Evolutionary conservation across 2,797 vertebrate species (phyloP).

Genomic region (Bradypodion ventrale): DNA sequence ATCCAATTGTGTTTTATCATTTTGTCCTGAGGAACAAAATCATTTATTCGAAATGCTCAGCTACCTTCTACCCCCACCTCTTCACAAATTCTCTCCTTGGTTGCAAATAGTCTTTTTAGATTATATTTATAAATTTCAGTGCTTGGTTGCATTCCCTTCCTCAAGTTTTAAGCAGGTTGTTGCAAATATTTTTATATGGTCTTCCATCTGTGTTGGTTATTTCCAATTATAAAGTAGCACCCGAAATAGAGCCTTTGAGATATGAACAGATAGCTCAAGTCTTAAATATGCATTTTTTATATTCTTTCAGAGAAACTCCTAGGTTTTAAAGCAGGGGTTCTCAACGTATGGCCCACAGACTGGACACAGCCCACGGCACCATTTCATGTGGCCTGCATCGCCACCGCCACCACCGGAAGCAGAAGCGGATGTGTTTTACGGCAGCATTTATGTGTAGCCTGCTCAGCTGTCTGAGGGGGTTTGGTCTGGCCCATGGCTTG

Average conservation of each 20-base stretch:
- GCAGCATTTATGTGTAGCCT: too few species aligned
- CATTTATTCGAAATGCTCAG: slow-evolving; percentile 32
- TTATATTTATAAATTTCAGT: slow-evolving; percentile 31
- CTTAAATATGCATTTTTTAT: neutral
- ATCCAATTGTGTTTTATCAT: slow-evolving; percentile 42
- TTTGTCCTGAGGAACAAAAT: slow-evolving; percentile 31
- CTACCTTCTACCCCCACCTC: slow-evolving; percentile 16
- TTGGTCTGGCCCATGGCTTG: too few species aligned
- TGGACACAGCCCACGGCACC: too few species aligned
- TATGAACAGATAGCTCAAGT: neutral
- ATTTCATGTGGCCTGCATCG: too few species aligned
- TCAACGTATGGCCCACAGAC: too few species aligned
- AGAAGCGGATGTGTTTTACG: too few species aligned
- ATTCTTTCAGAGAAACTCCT: neutral
- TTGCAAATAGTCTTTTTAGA: slow-evolving; percentile 13
- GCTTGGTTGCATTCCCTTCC: neutral
- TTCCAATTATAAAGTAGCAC: neutral
- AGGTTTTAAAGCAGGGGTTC: slow-evolving; percentile 5
- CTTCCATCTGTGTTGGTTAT: slow-evolving; percentile 9
- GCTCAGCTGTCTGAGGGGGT: too few species aligned
- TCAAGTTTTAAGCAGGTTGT: neutral
- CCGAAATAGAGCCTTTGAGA: neutral
- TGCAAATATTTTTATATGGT: neutral
- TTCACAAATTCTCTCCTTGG: neutral
- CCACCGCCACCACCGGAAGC: too few species aligned